Base-by-base conservation (phyloP, 2,888 invertebrate genomes). In the Deilephila porcellus region DNA sequence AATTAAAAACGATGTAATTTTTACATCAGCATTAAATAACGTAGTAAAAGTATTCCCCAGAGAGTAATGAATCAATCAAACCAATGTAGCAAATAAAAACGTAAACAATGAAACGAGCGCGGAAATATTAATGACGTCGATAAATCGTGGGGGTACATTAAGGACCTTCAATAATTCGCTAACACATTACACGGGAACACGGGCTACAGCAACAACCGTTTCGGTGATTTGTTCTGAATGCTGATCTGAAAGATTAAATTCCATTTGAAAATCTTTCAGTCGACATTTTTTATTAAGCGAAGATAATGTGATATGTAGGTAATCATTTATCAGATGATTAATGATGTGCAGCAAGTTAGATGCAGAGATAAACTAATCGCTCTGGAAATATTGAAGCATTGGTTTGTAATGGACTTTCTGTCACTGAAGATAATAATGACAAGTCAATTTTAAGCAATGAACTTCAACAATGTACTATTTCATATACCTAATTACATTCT, bases 111-210 rank as follows among this genome's bases (percentile, higher is more conserved):
- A 64, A 67, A 52, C 37, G 17, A 52, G 14, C 67, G 45, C 45
- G 20, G 67, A 67, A 67, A 67, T 67, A 67, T 67, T 67, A 67
- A 67, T 52, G 67, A 67, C 52, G 64, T 6, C 67, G 6, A 67
- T 67, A 67, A 67, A 67, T 67, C 67, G 45, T 6, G 52, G 8
- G 37, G 34, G 62, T 32, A 62, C 37, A 64, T 64, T 64, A 37
- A 64, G 64, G 67, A 17, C 67, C 17, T 29, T 52, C 67, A 67
- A 67, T 67, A 67, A 67, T 67, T 52, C 52, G 45, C 45, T 14
- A 45, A 67, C 67, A 67, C 67, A 67, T 52, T 67, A 67, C 25
- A 17, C 25, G 67, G 25, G 52, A 67, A 52, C 52, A 6, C 52
- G 25, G 45, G 64, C 45, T 37, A 52, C 52, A 14, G 25, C 67